A percentile compares a stretch with the other conserved stretches of the same genome.
Conservation (phyloP, 2,797 vertebrate genomes). For the Onychomys leucogaster region DNA sequence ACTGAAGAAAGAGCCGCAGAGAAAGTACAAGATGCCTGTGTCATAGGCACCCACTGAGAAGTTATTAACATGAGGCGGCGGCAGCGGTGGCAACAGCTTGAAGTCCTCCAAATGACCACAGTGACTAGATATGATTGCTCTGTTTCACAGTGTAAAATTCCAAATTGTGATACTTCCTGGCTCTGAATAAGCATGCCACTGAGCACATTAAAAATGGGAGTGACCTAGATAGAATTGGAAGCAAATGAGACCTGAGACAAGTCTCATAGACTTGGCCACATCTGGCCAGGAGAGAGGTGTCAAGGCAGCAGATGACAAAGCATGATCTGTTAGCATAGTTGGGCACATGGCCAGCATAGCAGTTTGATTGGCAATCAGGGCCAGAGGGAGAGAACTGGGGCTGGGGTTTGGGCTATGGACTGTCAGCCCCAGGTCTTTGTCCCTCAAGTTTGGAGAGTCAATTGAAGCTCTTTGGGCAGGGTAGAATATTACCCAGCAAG, state of each 20-base stretch:
- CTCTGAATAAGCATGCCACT: neutral
- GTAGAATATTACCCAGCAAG: neutral
- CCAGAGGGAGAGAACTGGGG: neutral
- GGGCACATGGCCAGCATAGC: neutral
- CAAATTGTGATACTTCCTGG: neutral
- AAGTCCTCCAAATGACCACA: neutral
- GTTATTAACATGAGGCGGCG: neutral
- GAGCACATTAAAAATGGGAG: neutral
- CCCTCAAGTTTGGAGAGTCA: neutral
- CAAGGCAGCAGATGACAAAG: neutral
- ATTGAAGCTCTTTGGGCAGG: neutral
- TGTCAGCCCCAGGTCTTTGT: neutral
- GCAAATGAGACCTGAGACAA: neutral
- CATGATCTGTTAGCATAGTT: neutral
- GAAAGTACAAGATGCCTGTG: neutral
- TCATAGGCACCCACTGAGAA: neutral
- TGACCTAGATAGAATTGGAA: neutral
- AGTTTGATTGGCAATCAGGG: neutral
- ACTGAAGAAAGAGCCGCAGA: neutral
- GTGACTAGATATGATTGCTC: neutral
- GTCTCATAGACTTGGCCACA: neutral
- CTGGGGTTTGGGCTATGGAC: neutral
- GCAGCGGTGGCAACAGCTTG: neutral
- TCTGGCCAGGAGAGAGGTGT: neutral
- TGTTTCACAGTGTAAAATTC: slow-evolving; percentile 34